Evolutionary conservation across 2,113 vertebrate genomes (phyloP).

Genomic region (Prionailurus viverrinus): DNA sequence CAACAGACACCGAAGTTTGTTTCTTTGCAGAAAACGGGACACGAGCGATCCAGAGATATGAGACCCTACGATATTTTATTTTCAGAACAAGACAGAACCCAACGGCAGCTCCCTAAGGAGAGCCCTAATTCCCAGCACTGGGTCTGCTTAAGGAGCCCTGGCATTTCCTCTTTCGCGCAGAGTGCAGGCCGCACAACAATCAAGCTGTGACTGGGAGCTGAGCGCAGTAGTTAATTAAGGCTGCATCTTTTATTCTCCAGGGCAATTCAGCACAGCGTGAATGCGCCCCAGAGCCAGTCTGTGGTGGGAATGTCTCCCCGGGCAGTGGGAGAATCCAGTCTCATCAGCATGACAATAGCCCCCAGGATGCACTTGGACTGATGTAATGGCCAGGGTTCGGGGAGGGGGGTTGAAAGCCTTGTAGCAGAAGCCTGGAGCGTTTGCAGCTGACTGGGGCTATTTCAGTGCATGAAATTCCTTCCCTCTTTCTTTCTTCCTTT

Average conservation of each 20-base stretch:
- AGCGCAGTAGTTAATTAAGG: conserved; percentile 86
- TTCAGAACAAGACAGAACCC: conserved; percentile 68
- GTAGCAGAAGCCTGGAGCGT: conserved; percentile 84
- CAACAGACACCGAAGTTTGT: conserved; percentile 37
- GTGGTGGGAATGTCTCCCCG: conserved; percentile 92
- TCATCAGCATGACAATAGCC: conserved; percentile 93
- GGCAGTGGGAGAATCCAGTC: conserved; percentile 82
- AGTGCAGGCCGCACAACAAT: conserved; percentile 66
- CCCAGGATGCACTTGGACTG: conserved; percentile 90
- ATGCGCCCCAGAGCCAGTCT: conserved; percentile 85
- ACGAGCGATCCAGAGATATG: conserved; percentile 72
- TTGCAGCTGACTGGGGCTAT: conserved; percentile 87
- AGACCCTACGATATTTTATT: conserved; percentile 58
- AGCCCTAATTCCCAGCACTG: conserved; percentile 31
- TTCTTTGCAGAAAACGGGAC: conserved; percentile 64
- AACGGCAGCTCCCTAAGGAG: conserved; percentile 49
- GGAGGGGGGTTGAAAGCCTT: conserved; percentile 68
- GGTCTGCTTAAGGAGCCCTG: conserved; percentile 64
- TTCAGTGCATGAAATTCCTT: conserved; percentile 82
- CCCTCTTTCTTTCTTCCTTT: conserved; percentile 71
- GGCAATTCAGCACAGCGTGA: conserved; percentile 87
- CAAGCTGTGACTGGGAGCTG: conserved; percentile 77
- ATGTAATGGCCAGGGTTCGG: conserved; percentile 86
- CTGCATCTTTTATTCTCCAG: conserved; percentile 88
- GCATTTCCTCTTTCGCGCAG: conserved; percentile 77